phyloP scores from a whole-genome alignment of 2,797 vertebrate genomes.

The Darevskia mixta region DNA sequence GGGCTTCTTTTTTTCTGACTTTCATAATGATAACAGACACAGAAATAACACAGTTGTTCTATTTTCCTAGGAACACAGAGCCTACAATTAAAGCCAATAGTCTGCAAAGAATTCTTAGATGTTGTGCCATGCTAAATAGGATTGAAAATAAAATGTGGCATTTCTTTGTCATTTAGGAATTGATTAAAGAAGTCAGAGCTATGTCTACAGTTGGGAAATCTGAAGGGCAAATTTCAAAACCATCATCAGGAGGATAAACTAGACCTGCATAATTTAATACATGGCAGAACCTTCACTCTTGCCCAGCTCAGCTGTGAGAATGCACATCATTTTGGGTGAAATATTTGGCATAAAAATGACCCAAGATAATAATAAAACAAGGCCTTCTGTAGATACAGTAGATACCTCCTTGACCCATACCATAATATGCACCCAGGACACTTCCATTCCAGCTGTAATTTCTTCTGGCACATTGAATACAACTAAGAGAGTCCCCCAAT shows the following conservation, averaged over 20 bases:
- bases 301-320: not conserved
- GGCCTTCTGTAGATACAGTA: not conserved
- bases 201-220: slow-evolving; percentile 22
- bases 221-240: slow-evolving; percentile 41
- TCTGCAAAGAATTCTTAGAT: slow-evolving; percentile 28
- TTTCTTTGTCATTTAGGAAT: slow-evolving; percentile 24
- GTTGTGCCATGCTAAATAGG: not conserved
- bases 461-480: not conserved
- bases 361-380: not conserved
- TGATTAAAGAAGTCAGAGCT: slow-evolving; percentile 31
- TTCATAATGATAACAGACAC: slow-evolving; percentile 22
- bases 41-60: not conserved
- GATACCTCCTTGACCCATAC: too few species aligned
- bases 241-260: slow-evolving; percentile 45
- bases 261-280: not conserved
- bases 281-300: not conserved
- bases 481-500: too few species aligned
- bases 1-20: not conserved
- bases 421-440: not conserved
- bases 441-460: not conserved
- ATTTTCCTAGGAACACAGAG: not conserved
- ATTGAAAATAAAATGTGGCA: slow-evolving; percentile 16
- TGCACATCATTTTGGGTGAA: not conserved
- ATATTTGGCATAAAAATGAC: not conserved
- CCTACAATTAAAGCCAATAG: slow-evolving; percentile 32